Evolutionary conservation across 2,113 vertebrate genomes (phyloP).

Genomic region (Anas platyrhynchos): DNA sequence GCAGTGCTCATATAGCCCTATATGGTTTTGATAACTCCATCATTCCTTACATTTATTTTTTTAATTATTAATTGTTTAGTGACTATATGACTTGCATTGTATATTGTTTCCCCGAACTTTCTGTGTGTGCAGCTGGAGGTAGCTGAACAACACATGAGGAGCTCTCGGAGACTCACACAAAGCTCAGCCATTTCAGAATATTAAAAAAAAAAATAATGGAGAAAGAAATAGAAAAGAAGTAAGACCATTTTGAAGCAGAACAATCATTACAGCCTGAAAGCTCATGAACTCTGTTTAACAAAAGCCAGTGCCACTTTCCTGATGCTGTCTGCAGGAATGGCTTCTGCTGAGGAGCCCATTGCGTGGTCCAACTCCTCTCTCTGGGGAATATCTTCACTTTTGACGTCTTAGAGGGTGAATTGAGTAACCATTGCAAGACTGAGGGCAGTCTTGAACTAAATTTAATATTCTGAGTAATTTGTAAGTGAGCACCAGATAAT

Average conservation of each 20-base stretch:
- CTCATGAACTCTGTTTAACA: neutral
- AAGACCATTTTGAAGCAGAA: neutral
- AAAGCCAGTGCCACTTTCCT: neutral
- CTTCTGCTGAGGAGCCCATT: neutral
- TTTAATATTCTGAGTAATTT: slow-evolving; percentile 15
- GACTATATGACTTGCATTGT: fast-evolving
- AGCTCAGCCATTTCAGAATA: neutral
- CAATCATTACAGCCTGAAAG: neutral
- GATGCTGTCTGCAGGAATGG: neutral
- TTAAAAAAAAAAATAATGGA: neutral
- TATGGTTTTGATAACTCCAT: neutral
- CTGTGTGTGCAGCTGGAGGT: neutral
- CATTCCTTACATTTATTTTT: neutral
- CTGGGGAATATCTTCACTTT: neutral
- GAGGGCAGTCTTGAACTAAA: slow-evolving; percentile 20
- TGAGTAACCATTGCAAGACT: neutral
- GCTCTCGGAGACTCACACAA: neutral
- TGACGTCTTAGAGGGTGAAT: neutral
- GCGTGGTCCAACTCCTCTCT: neutral
- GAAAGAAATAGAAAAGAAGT: neutral
- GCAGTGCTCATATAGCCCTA: neutral
- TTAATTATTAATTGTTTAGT: neutral
- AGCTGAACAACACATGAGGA: neutral
- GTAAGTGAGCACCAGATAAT: neutral
- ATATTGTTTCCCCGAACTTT: neutral